Evolutionary conservation across 1,140 invertebrate genomes (phyloP).

Genomic region (Sipha flava): DNA sequence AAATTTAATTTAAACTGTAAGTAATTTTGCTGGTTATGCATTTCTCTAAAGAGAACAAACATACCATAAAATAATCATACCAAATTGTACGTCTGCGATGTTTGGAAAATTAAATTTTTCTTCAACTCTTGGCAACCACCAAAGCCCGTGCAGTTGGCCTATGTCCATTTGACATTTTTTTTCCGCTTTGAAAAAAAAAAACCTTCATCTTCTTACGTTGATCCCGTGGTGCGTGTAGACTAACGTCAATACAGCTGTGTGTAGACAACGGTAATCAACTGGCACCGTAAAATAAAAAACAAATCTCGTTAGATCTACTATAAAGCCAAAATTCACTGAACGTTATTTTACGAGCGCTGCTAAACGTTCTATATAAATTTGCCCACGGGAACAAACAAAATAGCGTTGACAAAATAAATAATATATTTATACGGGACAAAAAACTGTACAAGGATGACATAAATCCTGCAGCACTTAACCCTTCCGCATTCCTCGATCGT

Average conservation of each 20-base stretch:
- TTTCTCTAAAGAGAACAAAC: too few relatives aligned
- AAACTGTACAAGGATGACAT: too few relatives aligned
- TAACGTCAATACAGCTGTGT: slow-evolving; percentile 7
- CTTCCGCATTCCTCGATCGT: too few relatives aligned
- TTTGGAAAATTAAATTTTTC: too few relatives aligned
- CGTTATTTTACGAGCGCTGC: neutral
- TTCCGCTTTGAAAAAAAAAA: neutral
- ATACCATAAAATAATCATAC: too few relatives aligned
- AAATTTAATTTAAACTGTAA: too few relatives aligned
- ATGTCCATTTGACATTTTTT: neutral
- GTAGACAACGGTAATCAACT: neutral
- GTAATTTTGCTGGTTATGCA: too few relatives aligned
- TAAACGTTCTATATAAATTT: neutral
- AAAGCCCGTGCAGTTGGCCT: neutral
- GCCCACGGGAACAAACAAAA: neutral
- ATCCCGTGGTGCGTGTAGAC: neutral
- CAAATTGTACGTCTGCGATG: too few relatives aligned
- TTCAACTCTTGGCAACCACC: neutral
- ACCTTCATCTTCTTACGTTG: neutral
- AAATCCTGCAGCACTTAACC: too few relatives aligned
- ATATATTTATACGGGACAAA: too few relatives aligned
- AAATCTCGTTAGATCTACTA: slow-evolving; percentile 10
- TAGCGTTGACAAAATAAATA: too few relatives aligned
- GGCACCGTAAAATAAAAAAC: neutral
- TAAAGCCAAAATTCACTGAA: neutral